A percentile compares a stretch with the other conserved stretches of the same genome.
These are phyloP conservation scores for Cantharis rustica DNA, from an alignment of 2,888 invertebrate species.

Conservation along the genomic window DNA sequence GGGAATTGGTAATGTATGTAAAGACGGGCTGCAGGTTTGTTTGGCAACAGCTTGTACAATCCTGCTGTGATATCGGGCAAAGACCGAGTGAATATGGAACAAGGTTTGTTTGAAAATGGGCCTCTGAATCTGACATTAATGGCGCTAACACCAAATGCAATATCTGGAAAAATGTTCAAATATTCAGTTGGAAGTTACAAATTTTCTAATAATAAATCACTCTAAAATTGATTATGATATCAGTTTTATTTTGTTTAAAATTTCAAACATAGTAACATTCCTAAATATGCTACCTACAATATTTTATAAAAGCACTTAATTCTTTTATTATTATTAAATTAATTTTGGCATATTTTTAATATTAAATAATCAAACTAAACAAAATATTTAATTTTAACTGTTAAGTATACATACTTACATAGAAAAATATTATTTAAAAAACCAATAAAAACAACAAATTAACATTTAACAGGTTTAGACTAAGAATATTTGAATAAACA, in stretches of 20 bases:
- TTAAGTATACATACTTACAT: no score
- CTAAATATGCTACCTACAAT: no score
- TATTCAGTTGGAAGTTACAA: neutral
- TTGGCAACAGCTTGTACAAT: slow-evolving; percentile 25
- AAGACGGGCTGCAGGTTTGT: slow-evolving; percentile 28
- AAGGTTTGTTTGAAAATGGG: slow-evolving; percentile 27
- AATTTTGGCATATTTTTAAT: neutral
- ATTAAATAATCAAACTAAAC: no score
- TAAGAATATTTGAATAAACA: no score
- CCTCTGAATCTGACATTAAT: slow-evolving; percentile 28
- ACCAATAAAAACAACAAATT: no score
- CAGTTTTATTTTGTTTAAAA: neutral
- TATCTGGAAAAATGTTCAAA: neutral
- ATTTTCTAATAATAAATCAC: neutral
- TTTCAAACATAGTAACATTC: no score
- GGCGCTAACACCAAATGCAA: slow-evolving; percentile 3
- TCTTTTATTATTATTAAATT: neutral
- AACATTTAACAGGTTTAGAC: no score
- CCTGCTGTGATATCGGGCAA: slow-evolving; percentile 23
- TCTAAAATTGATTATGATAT: neutral
- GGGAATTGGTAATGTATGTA: slow-evolving; percentile 29
- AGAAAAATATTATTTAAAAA: no score
- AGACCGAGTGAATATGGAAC: slow-evolving; percentile 29
- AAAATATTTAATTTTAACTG: no score
- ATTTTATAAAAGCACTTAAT: no score